Conservation (phyloP, 2,888 invertebrate genomes). For the Sicus ferrugineus region DNA sequence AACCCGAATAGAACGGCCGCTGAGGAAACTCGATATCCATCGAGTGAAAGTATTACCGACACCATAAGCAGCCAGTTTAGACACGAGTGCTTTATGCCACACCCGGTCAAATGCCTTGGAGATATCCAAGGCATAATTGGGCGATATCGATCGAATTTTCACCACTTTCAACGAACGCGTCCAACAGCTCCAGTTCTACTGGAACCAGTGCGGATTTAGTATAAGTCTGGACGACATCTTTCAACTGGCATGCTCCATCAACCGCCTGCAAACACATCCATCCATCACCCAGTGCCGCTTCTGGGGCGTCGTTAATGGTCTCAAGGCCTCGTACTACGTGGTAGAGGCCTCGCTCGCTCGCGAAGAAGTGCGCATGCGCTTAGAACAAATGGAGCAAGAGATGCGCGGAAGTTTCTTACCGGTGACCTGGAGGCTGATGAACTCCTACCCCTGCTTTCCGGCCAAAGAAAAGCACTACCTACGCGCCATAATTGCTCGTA, state of each 20-base stretch:
- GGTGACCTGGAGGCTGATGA: slow-evolving; percentile 80
- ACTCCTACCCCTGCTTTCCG: slow-evolving; percentile 81
- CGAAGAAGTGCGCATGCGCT: slow-evolving; percentile 73
- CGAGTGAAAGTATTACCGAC: too few relatives aligned
- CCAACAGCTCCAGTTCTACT: slow-evolving; percentile 64
- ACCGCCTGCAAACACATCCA: slow-evolving; percentile 69
- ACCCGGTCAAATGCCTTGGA: too few relatives aligned
- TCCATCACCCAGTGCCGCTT: slow-evolving; percentile 69
- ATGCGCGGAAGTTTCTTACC: slow-evolving; percentile 44
- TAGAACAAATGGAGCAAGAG: slow-evolving; percentile 51
- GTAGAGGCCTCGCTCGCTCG: slow-evolving; percentile 79
- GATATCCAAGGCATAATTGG: too few relatives aligned
- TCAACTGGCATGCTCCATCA: slow-evolving; percentile 77
- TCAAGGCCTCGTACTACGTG: slow-evolving; percentile 80
- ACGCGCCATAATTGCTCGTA: slow-evolving; percentile 84
- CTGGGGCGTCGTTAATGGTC: slow-evolving; percentile 88
- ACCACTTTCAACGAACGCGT: slow-evolving; percentile 65
- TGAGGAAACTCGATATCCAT: too few relatives aligned
- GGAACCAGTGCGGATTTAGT: slow-evolving; percentile 72
- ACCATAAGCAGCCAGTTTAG: too few relatives aligned
- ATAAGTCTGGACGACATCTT: slow-evolving; percentile 79
- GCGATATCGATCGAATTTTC: slow-evolving; percentile 43
- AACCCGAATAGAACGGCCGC: too few relatives aligned
- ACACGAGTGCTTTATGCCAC: too few relatives aligned
- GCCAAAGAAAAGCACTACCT: slow-evolving; percentile 86